Evolutionary conservation across 2,888 invertebrate species (phyloP).

Genomic region (Patella pellucida): DNA sequence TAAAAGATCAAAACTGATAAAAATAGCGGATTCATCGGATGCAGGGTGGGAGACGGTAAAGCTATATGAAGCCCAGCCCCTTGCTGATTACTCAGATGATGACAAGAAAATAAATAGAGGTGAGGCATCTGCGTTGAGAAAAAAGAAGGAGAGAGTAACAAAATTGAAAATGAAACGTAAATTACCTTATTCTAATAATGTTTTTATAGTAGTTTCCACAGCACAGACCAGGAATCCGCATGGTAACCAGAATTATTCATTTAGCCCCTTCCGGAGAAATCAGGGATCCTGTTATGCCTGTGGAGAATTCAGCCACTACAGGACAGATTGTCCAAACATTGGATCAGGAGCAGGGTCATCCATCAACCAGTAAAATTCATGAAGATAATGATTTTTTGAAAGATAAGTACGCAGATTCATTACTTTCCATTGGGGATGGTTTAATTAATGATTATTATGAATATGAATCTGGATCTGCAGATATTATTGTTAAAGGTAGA

Average conservation of each 20-base stretch:
- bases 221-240: no score
- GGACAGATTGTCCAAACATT: neutral
- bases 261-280: neutral
- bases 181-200: no score
- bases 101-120: no score
- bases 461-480: neutral
- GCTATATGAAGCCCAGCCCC: neutral
- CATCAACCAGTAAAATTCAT: neutral
- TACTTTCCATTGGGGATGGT: neutral
- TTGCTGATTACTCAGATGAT: no score
- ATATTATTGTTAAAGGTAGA: slow-evolving; percentile 1
- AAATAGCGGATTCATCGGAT: neutral
- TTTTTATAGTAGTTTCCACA: no score
- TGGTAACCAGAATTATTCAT: no score
- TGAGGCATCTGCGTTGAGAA: no score
- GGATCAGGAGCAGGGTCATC: neutral
- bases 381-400: neutral
- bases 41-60: neutral
- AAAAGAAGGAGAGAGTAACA: no score
- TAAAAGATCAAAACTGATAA: neutral
- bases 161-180: no score
- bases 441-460: neutral
- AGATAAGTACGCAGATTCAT: neutral
- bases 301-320: neutral
- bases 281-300: neutral